Conservation (phyloP, 2,888 invertebrate species). For the Nemurella pictetii region DNA sequence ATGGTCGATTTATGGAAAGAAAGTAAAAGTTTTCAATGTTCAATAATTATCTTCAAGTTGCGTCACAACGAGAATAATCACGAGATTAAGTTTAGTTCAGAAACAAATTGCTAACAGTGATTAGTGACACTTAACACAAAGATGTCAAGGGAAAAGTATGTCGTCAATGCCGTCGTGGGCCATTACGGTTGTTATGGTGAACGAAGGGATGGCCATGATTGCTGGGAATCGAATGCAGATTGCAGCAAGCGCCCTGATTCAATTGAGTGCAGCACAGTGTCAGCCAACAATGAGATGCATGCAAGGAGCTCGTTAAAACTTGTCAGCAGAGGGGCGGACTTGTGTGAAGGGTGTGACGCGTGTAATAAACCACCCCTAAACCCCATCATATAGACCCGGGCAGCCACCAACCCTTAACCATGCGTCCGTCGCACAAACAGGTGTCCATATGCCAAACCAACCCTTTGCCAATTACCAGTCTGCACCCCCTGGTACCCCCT, state of each 20-base stretch:
- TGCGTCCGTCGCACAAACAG: neutral
- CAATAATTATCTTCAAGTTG: too few relatives aligned
- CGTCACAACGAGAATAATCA: too few relatives aligned
- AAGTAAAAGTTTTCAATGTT: too few relatives aligned
- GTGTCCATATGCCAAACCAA: slow-evolving; percentile 3
- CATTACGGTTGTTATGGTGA: too few relatives aligned
- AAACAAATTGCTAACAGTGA: too few relatives aligned
- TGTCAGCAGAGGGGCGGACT: slow-evolving; percentile 3
- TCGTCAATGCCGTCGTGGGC: too few relatives aligned
- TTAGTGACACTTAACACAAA: too few relatives aligned
- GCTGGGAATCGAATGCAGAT: too few relatives aligned
- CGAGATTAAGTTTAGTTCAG: too few relatives aligned
- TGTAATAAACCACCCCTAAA: slow-evolving; percentile 2
- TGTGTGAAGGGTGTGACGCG: neutral
- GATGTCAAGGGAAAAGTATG: too few relatives aligned
- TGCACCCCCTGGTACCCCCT: neutral
- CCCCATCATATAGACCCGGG: neutral
- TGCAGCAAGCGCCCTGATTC: neutral
- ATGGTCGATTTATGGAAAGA: too few relatives aligned
- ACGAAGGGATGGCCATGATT: too few relatives aligned
- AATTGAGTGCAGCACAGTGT: slow-evolving; percentile 5
- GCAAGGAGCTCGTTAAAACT: slow-evolving; percentile 1
- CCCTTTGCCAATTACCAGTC: slow-evolving; percentile 2
- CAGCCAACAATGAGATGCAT: neutral
- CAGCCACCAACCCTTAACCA: neutral